Evolutionary conservation across 1,140 invertebrate genomes (phyloP).

Genomic region (Matsumurasca onukii): DNA sequence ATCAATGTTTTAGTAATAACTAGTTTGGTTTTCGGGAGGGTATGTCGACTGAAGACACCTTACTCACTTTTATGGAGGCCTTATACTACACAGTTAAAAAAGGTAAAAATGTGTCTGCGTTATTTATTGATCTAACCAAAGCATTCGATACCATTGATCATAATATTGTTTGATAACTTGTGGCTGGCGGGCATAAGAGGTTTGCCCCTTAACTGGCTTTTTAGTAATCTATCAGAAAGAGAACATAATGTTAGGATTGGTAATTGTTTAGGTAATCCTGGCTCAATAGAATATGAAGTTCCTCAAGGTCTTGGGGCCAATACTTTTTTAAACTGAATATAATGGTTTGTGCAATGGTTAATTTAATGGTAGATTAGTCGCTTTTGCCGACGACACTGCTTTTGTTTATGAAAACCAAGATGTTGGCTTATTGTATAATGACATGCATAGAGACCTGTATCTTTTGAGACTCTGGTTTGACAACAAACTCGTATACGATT

Average conservation of each 20-base stretch:
- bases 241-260: not conserved
- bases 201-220: not conserved
- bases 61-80: not conserved
- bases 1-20: not conserved
- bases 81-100: not conserved
- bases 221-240: not conserved
- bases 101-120: not conserved
- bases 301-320: not conserved
- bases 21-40: constrained; percentile 3
- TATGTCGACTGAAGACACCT: not conserved
- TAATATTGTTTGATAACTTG: constrained; percentile 4
- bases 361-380: not conserved
- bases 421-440: not conserved
- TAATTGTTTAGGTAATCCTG: not conserved
- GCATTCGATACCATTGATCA: not conserved
- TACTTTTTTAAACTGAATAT: not conserved
- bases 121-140: constrained; percentile 8
- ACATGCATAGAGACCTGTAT: not conserved
- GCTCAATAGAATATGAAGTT: not conserved
- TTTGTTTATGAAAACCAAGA: not conserved
- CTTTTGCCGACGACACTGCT: constrained; percentile 3
- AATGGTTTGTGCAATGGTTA: not conserved
- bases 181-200: constrained; percentile 11
- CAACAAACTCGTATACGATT: not conserved
- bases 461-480: constrained; percentile 1